These are phyloP conservation scores for Microctonus hyperodae DNA, from an alignment of 2,888 invertebrate genomes.

Conservation along the genomic window DNA sequence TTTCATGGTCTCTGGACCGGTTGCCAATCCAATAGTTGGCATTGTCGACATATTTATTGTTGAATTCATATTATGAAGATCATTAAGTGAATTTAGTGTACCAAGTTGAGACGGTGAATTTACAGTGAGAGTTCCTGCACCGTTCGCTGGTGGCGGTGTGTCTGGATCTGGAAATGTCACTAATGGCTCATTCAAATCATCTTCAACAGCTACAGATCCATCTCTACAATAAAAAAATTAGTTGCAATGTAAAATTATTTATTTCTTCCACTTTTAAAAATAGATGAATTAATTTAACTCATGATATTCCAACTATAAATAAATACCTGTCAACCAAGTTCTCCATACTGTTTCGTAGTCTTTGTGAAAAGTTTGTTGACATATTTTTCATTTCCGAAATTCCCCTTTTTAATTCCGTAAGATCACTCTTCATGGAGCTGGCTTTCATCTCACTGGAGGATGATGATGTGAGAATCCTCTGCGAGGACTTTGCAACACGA, in stretches of 20 bases:
- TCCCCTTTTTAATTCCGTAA: constrained; percentile 80
- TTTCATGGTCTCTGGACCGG: constrained; percentile 73
- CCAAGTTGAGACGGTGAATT: constrained; percentile 62
- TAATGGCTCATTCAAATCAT: constrained; percentile 69
- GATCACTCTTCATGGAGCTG: constrained; percentile 81
- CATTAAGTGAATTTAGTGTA: constrained; percentile 57
- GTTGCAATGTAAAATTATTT: neutral
- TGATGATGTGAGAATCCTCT: constrained; percentile 66
- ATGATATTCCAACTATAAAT: no score
- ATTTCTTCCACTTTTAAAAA: neutral
- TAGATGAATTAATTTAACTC: neutral
- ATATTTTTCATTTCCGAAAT: constrained; percentile 88
- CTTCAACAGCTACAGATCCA: constrained; percentile 52
- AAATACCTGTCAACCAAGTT: constrained; percentile 76
- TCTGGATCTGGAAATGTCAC: constrained; percentile 85
- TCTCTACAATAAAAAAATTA: constrained; percentile 45
- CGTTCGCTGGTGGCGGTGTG: constrained; percentile 69
- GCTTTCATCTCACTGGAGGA: constrained; percentile 78
- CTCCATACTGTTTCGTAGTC: constrained; percentile 78
- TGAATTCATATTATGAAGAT: constrained; percentile 53
- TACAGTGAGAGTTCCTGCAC: constrained; percentile 61
- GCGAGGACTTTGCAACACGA: constrained; percentile 64
- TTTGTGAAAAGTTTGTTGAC: constrained; percentile 62
- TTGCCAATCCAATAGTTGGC: constrained; percentile 52
- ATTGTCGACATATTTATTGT: constrained; percentile 56